Base-by-base conservation (phyloP, 2,113 vertebrate genomes). In the Calyptomena viridis region DNA sequence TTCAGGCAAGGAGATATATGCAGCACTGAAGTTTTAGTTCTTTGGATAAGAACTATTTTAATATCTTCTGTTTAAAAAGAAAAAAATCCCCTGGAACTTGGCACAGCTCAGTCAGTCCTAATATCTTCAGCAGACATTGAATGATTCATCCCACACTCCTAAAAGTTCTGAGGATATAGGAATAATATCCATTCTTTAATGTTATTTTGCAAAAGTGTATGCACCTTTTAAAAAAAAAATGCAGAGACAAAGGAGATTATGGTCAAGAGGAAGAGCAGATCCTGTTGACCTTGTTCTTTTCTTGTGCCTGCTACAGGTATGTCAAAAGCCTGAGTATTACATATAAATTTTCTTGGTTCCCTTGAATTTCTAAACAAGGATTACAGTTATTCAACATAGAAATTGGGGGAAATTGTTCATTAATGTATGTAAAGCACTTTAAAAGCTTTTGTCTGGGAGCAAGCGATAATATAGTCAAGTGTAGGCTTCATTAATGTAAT, bases 341-440 rank as follows among this genome's bases (percentile, higher is more conserved):
- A 72, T 55, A 71, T 25, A 88, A 79, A 84, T 71, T 82, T 60
- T 72, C 85, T 64, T 59, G 60, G 39, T 86, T 97, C 46, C 53
- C 40, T 79, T 30, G 88, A 55, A 84, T 74, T 76, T 94, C 73
- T 72, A 81, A 93, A 52, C 23, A 22, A 60, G 89, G 37, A 46
- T 94, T 90, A 74, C 44, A 60, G 89, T 84, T 90, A 90, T n/a
- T 82, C 72, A 87, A 49, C 46, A 73, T 87, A 69, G 37, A 89
- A 83, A 59, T 6, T 55, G 56, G 24, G 68, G 52, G 23, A 30
- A 78, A 84, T 68, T 27, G 39, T 71, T 62, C 55, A 71, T 90
- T 95, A 71, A 75, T 81, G 15, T 85, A 67, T 72, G 79, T 79
- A 96, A 94, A 97, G 83, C 28, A 92, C 63, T 68, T 68, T 35